These are phyloP conservation scores for Decapterus maruadsi DNA, from an alignment of 2,797 vertebrate genomes.

Conservation along the genomic window DNA sequence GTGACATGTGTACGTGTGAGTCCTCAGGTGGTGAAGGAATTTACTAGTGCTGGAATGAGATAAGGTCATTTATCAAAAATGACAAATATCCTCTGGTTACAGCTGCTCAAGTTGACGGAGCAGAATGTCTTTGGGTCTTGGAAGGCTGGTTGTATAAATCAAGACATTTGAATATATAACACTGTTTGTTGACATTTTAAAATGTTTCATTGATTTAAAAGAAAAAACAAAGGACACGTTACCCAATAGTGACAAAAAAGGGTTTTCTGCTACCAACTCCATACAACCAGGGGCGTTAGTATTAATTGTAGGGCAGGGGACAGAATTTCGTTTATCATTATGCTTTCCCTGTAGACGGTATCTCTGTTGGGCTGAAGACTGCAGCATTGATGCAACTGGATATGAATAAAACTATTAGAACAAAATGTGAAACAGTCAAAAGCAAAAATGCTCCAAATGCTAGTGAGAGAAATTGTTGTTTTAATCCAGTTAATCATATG, in stretches of 20 bases:
- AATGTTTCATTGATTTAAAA: not conserved
- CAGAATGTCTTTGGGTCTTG: not conserved
- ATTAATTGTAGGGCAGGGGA: no score
- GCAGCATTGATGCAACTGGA: not conserved
- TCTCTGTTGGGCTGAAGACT: not conserved
- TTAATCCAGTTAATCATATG: no score
- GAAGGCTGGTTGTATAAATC: not conserved
- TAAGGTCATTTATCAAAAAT: not conserved
- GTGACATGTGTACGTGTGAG: slow-evolving; percentile 22
- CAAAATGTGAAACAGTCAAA: not conserved
- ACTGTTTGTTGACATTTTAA: not conserved
- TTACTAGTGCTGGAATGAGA: not conserved
- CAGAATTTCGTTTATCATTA: no score
- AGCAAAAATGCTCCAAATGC: no score
- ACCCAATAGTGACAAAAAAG: not conserved
- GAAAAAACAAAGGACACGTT: not conserved
- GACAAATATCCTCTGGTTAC: not conserved
- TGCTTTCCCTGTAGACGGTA: not conserved
- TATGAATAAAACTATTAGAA: not conserved
- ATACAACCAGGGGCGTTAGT: no score
- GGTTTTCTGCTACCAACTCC: no score
- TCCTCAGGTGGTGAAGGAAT: slow-evolving; percentile 1
- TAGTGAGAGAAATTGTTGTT: not conserved
- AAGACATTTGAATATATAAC: not conserved
- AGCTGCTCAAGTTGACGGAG: not conserved